Evolutionary conservation across 2,797 vertebrate species (phyloP).

Genomic region (Serranus cabrilla): DNA sequence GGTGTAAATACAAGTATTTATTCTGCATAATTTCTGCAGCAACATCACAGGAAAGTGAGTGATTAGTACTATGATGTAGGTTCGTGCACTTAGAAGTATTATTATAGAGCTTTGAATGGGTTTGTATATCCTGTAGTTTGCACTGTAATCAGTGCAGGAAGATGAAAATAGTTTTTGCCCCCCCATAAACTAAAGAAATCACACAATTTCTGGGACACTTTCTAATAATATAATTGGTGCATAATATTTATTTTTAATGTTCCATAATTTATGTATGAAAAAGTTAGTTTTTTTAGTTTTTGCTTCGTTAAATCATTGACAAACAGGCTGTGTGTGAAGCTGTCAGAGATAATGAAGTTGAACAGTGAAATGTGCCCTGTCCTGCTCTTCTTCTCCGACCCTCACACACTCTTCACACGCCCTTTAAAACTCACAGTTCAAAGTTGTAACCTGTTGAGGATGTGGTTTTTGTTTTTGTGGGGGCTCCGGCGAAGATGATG

Average conservation of each 20-base stretch:
- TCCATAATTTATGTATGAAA: too few relatives aligned
- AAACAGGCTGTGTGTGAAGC: neutral
- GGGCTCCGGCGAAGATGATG: neutral
- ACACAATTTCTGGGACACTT: too few relatives aligned
- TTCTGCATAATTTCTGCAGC: neutral
- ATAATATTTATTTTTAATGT: too few relatives aligned
- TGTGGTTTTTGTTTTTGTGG: slow-evolving; percentile 8
- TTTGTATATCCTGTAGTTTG: neutral
- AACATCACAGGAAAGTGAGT: neutral
- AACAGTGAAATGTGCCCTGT: neutral
- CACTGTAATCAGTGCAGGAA: neutral
- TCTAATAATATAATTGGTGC: too few relatives aligned
- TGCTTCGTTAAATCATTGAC: neutral
- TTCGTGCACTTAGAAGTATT: neutral
- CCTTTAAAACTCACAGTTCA: neutral
- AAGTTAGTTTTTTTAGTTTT: too few relatives aligned
- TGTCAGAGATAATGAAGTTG: neutral
- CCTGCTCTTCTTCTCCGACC: slow-evolving; percentile 7
- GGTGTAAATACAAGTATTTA: neutral
- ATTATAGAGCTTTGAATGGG: neutral
- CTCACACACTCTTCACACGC: neutral
- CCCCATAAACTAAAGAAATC: too few relatives aligned
- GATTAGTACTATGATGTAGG: neutral
- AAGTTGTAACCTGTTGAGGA: neutral
- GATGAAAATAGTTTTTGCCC: too few relatives aligned